These are phyloP conservation scores for Gallinago nigripennis DNA, from an alignment of 2,797 vertebrate genomes.

Conservation along the genomic window DNA sequence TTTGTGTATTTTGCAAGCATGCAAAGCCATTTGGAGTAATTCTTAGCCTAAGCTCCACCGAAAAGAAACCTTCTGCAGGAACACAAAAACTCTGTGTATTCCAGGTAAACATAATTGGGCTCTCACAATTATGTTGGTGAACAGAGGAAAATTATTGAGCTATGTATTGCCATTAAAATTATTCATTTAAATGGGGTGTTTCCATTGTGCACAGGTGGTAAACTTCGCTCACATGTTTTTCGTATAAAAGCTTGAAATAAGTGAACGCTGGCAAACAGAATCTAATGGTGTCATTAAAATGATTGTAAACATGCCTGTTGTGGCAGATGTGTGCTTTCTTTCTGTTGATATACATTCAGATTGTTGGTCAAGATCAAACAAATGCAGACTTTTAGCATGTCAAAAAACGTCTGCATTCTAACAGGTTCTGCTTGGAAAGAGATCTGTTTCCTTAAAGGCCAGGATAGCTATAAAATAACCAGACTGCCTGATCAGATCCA, in stretches of 20 bases:
- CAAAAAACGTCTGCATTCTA: constrained; percentile 67
- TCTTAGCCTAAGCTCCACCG: neutral
- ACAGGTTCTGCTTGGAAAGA: constrained; percentile 72
- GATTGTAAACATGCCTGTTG: constrained; percentile 76
- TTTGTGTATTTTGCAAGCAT: constrained; percentile 3
- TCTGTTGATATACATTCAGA: constrained; percentile 63
- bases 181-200: constrained; percentile 52
- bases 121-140: constrained; percentile 16
- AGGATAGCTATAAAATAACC: constrained; percentile 74
- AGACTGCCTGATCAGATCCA: constrained; percentile 65
- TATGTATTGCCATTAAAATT: constrained; percentile 43
- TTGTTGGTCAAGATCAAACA: constrained; percentile 78
- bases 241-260: constrained; percentile 60
- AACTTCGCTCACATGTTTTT: constrained; percentile 70
- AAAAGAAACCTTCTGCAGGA: neutral
- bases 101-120: neutral
- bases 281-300: constrained; percentile 78
- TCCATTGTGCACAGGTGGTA: constrained; percentile 69
- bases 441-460: constrained; percentile 70
- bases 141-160: constrained; percentile 35
- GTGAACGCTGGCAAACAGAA: constrained; percentile 57
- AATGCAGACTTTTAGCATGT: constrained; percentile 67
- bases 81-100: constrained; percentile 24
- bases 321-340: constrained; percentile 72
- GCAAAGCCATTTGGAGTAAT: neutral